Evolutionary conservation across 2,113 vertebrate species (phyloP).

Genomic region (Hypocryptadius cinnamomeus): DNA sequence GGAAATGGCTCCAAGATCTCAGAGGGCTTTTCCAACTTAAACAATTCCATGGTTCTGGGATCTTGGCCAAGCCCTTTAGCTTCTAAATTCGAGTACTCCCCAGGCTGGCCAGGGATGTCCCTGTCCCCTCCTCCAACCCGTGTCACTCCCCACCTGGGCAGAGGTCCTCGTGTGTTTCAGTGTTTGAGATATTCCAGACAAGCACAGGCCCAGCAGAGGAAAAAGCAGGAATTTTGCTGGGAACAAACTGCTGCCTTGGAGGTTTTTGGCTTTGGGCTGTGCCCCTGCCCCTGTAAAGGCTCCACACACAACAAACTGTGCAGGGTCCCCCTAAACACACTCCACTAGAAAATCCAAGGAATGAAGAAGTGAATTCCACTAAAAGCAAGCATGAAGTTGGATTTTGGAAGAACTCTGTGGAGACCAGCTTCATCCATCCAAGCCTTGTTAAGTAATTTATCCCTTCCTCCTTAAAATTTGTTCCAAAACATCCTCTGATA

Average conservation of each 20-base stretch:
- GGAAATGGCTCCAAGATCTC: too few relatives aligned
- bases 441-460: background rate
- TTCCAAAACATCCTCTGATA: background rate
- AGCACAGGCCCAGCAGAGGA: background rate
- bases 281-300: background rate
- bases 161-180: fast-evolving
- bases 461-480: background rate
- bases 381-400: background rate
- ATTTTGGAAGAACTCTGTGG: background rate
- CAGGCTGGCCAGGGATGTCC: background rate
- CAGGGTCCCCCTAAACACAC: background rate
- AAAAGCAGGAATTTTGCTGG: background rate
- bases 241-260: background rate
- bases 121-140: background rate
- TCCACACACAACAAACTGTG: background rate
- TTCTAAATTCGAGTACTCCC: background rate
- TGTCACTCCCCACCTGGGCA: fast-evolving
- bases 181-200: too few relatives aligned
- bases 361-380: background rate
- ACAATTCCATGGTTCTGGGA: background rate
- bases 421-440: background rate
- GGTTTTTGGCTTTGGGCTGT: background rate
- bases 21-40: background rate
- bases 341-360: background rate
- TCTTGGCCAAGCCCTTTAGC: background rate